Conservation (phyloP, 2,797 vertebrate genomes). For the Huso huso region DNA sequence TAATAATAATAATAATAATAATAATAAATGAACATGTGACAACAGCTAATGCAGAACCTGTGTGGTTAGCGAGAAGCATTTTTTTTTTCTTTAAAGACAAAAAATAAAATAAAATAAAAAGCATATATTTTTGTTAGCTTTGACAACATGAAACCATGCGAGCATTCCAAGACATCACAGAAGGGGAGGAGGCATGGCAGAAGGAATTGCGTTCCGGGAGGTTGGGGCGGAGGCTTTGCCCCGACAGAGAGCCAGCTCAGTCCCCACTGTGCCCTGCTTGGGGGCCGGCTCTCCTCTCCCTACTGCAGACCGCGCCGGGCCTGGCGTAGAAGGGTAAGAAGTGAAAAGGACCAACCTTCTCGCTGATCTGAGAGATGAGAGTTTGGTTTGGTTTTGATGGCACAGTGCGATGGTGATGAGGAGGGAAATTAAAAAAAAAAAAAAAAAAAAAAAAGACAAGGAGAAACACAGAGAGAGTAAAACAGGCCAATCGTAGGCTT, state of each 20-base stretch:
- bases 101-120: not conserved
- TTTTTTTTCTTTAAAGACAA: not conserved
- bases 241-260: conserved; percentile 38
- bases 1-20: conserved; percentile 12
- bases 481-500: conserved; percentile 61
- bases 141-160: conserved; percentile 3
- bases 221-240: conserved; percentile 44
- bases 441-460: conserved; percentile 63
- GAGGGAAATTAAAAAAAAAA: conserved; percentile 78
- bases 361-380: conserved; percentile 98
- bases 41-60: not conserved
- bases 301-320: conserved; percentile 50
- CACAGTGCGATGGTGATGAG: conserved; percentile 84
- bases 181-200: conserved; percentile 15
- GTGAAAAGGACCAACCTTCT: conserved; percentile 98
- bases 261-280: conserved; percentile 47
- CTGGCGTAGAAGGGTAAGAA: conserved; percentile 72
- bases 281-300: conserved; percentile 47
- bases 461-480: conserved; percentile 52
- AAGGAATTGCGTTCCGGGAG: conserved; percentile 23
- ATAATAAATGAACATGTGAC: conserved; percentile 17
- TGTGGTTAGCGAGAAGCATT: not conserved
- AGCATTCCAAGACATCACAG: conserved; percentile 9
- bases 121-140: not conserved
- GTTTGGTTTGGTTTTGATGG: conserved; percentile 82